Evolutionary conservation across 2,113 vertebrate species (phyloP), one percentile per base, ranked within the genome.

Genomic region (Craseonycteris thonglongyai): DNA sequence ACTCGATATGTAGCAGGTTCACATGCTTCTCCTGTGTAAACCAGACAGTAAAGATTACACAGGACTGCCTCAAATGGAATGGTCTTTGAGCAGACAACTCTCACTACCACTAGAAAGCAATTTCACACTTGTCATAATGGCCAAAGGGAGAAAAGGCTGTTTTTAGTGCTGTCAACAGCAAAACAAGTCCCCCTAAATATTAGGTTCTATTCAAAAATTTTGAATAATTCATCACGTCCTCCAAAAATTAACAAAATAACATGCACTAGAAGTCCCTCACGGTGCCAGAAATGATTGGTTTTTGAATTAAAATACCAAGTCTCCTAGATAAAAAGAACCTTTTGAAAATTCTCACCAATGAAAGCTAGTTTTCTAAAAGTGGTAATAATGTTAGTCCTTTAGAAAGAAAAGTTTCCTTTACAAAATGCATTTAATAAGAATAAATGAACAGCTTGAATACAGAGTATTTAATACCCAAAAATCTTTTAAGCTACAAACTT

Each of bases 1-100:
- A 99, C 97, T 99, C 99, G 1, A 99, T 99, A 96, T 99, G 99
- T 35, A 99, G 98, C 80, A 99, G 98, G 95, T 99, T 99, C 65
- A 99, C 99, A 84, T 99, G 99, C 85, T 99, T 99, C 97, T 99
- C 99, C 99, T 99, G 95, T 96, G 80, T 56, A 83, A 49, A 91
- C 74, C 38, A 74, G 9, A 93, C 24, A 5, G 7, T 88, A 91
- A 85, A 88, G 58, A 87, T 75, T 3, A 83, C 13, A 75, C 38
- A 7, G 7, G n/a, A 35, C 7, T 24, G 19, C 33, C 28, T 74
- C 28, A 58, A 30, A n/a, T 38, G 15, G 30, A 56, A 66, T 6
- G 19, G 24, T 90, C 75, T 54, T 26, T 54, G 61, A 76, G 30
- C 1, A 63, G 28, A 72, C 45, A 81, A 40, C 30, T 84, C 89